Base-by-base conservation (phyloP, 2,888 invertebrate species). In the Yponomeuta malinellus region DNA sequence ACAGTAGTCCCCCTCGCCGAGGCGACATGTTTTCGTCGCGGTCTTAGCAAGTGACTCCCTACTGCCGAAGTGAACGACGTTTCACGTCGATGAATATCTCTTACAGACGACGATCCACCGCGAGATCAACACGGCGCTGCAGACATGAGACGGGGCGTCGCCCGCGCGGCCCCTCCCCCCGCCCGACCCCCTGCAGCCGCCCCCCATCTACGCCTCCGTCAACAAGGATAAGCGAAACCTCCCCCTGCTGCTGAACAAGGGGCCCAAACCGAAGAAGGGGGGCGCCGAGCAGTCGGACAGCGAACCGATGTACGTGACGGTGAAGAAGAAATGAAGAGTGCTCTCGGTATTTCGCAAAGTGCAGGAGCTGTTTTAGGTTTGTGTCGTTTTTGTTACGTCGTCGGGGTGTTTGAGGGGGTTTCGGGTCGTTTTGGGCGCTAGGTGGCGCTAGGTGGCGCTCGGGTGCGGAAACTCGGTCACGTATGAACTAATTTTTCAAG, bases 101-200 rank as follows among this genome's bases (percentile, higher is more conserved):
- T 48, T 68, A 9, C 86, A 92, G 92, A 84, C 94, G 75, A 95
- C 95, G 75, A 95, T 97, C 87, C 97, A 97, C 92, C 95, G 95
- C 87, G 97, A 97, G 93, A 94, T 97, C 78, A 94, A 95, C 81
- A 95, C 95, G n/a, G 96, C 96, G 72, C 83, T 96, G 88, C 95
- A 95, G 85, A 95, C 96, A 93, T 95, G 95, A 95, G 92, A 87
- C 78, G 76, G 83, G 83, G 85, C 83, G 74, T 74, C 76, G 33
- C 65, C 70, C 48, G 12, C 81, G 80, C 48, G 37, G 52, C 66
- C 69, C 29, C 31, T 52, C 43, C 52, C 69, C 37, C 52, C 48
- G 9, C 15, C 43, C n/a, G 59, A 70, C 66, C 64, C 69, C 33
- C 37, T 71, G 48, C 71, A 69, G 66, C 74, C 72, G 52, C 74